Percentiles rank a stretch among this genome's conserved stretches.
Evolutionary conservation across 2,888 invertebrate genomes (phyloP).

Genomic region (Sphecodes monilicornis): DNA sequence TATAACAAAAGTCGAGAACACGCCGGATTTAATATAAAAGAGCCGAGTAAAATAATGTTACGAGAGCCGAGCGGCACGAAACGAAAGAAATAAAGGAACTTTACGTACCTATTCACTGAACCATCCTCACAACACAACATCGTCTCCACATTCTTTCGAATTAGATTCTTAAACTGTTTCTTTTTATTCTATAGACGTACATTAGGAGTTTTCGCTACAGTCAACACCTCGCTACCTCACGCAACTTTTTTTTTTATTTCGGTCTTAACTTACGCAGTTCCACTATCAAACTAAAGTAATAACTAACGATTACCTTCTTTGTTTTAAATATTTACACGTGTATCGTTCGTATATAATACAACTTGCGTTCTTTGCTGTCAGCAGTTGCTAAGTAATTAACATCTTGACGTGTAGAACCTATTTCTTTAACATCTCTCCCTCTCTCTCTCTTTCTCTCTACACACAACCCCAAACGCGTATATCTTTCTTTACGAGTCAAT

Average conservation of each 20-base stretch:
- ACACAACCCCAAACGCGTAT: background rate
- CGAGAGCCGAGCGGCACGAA: background rate
- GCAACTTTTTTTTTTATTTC: conserved; percentile 51
- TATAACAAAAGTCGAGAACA: background rate
- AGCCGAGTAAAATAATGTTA: background rate
- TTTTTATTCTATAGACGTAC: conserved; percentile 72
- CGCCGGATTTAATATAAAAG: conserved; percentile 3
- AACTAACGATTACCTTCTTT: conserved; percentile 67
- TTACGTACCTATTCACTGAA: conserved; percentile 25
- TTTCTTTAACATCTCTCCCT: background rate
- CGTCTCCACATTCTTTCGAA: conserved; percentile 32
- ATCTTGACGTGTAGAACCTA: conserved; percentile 37
- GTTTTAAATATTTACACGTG: conserved; percentile 71
- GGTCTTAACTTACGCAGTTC: conserved; percentile 63
- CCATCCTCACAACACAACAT: conserved; percentile 29
- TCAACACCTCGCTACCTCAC: conserved; percentile 66
- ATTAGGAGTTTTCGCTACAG: conserved; percentile 61
- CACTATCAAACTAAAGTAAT: conserved; percentile 70
- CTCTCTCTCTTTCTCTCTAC: too few species aligned
- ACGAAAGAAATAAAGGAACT: conserved; percentile 25
- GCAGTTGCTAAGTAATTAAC: conserved; percentile 51
- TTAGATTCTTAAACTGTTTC: conserved; percentile 49
- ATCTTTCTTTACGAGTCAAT: conserved; percentile 23
- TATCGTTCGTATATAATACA: conserved; percentile 73
- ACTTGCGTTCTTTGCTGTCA: conserved; percentile 55